phyloP scores from a whole-genome alignment of 2,113 vertebrate genomes.

The Melanocharis versteri region DNA sequence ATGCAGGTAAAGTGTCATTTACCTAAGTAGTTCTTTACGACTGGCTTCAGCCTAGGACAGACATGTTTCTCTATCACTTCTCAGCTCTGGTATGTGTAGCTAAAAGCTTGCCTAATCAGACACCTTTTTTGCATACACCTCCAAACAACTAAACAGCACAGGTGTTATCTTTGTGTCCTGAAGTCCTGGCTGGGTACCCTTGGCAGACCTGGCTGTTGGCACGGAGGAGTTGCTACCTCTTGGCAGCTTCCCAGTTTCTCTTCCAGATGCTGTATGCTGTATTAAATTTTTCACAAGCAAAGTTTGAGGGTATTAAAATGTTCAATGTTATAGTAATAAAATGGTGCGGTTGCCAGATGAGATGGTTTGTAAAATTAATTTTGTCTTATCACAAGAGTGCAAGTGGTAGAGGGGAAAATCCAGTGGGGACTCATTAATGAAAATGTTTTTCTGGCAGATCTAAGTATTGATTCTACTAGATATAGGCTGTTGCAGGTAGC shows the following conservation, averaged over 20 bases:
- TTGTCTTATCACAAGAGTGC: neutral
- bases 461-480: neutral
- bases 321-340: neutral
- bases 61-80: neutral
- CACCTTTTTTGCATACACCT: neutral
- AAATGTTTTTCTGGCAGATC: neutral
- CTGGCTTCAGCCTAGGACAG: neutral
- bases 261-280: neutral
- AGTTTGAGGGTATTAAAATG: neutral
- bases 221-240: neutral
- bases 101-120: neutral
- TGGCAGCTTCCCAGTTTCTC: neutral
- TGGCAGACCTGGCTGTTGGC: neutral
- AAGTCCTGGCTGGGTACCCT: neutral
- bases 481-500: neutral
- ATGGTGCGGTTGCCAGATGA: neutral
- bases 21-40: neutral
- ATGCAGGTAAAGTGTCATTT: neutral
- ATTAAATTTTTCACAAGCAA: neutral
- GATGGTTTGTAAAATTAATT: neutral
- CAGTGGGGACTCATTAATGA: neutral
- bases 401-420: neutral
- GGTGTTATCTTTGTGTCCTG: neutral
- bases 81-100: neutral
- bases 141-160: neutral